Base-by-base conservation (phyloP, 1,140 invertebrate species). In the Antheraea pernyi region DNA sequence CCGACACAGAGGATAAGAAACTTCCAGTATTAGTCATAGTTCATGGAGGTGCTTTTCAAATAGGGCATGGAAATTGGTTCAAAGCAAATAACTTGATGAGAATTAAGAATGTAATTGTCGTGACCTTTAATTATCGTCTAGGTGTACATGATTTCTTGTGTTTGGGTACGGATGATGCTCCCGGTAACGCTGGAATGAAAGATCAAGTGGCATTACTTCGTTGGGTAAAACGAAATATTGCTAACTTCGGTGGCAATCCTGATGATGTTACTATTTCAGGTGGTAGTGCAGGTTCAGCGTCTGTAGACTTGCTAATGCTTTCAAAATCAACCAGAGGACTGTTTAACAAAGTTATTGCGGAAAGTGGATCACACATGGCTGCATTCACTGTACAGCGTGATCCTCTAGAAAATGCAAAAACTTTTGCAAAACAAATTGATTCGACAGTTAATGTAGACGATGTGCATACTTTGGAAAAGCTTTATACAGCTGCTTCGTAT, bases 11-110 rank as follows among this genome's bases (percentile, higher is more conserved):
- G 4, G 42, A 80, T 19, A 80, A 78, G n/a, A 82, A 86, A 10
- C 59, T 89, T 30, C 82, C 88, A 6, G 86, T 91, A 0, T 42
- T 91, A 11, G 83, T 89, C 8, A 68, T 73, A 22, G 74, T 85
- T 16, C 83, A 85, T 36, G 83, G 83, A 39, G 83, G 81, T 48
- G 79, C 63, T 22, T 85, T 69, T 37, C 48, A 75, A 63, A 9
- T 78, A 7, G 81, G 80, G 0, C 75, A 36, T 37, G 78, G 74
- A 8, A 65, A 75, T 36, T 13, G 70, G 8, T 11, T 59, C 10
- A 62, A 30, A 46, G 66, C 60, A 7, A 72, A 62, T 19, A 30
- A 69, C 11, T 39, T 85, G 0, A 65, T 81, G n/a, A 68, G 63
- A 46, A 69, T 19, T 11, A 76, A 72, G 48, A 69, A 78, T 37